A percentile compares a stretch with the other conserved stretches of the same genome.
Conservation (phyloP, 2,113 vertebrate species). For the Psittacula cyanocephala region DNA sequence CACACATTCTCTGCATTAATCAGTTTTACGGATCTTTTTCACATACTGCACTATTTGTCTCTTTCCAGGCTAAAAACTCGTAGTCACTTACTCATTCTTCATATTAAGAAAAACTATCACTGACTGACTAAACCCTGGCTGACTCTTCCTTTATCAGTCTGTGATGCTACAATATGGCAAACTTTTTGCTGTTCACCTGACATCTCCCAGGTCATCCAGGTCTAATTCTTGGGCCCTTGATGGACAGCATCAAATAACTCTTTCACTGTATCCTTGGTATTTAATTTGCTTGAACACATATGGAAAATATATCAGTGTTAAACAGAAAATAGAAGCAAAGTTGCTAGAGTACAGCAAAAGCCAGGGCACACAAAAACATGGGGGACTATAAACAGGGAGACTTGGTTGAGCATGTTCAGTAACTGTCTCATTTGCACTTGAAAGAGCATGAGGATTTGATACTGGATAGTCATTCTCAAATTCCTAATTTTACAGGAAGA, state of each 20-base stretch:
- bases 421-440: neutral
- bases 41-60: neutral
- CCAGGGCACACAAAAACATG: accelerated
- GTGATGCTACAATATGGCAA: neutral
- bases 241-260: neutral
- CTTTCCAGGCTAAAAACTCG: neutral
- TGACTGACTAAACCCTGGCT: neutral
- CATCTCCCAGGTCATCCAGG: neutral
- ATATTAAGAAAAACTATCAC: neutral
- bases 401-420: neutral
- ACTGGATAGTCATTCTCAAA: neutral
- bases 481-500: neutral
- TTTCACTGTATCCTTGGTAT: neutral
- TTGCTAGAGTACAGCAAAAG: neutral
- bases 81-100: neutral
- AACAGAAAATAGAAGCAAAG: neutral
- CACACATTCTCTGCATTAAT: neutral
- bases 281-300: neutral
- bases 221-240: neutral
- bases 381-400: neutral
- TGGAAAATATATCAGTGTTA: accelerated
- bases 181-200: neutral
- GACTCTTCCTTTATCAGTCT: neutral
- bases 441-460: neutral
- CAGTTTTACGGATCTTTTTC: neutral